Evolutionary conservation across 2,888 invertebrate genomes (phyloP).

Genomic region (Eristalinus aeneus): DNA sequence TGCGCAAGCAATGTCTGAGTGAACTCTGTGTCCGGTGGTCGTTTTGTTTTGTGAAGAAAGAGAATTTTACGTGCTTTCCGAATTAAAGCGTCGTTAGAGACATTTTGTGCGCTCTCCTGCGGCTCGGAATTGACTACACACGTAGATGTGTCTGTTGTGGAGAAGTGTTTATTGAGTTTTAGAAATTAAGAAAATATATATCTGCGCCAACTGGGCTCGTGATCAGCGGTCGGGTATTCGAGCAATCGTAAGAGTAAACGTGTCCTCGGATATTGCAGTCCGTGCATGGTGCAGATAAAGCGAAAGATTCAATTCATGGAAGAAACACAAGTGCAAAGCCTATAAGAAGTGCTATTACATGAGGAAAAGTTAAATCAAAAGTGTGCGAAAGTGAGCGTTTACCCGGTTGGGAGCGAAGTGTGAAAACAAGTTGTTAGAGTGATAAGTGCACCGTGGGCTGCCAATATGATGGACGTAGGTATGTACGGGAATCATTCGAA

Average conservation of each 20-base stretch:
- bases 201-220: conserved; percentile 11
- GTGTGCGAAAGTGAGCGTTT: conserved; percentile 4
- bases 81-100: conserved; percentile 21
- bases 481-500: conserved; percentile 81
- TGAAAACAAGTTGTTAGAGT: conserved; percentile 26
- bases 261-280: conserved; percentile 12
- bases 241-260: conserved; percentile 19
- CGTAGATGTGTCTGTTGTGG: not conserved
- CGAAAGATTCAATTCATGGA: conserved; percentile 8
- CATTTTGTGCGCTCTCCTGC: conserved; percentile 2
- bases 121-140: not conserved
- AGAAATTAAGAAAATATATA: not conserved
- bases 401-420: conserved; percentile 15
- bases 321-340: not conserved
- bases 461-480: conserved; percentile 81
- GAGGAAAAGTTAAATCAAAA: not conserved
- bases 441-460: conserved; percentile 63
- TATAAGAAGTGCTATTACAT: not conserved
- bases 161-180: not conserved
- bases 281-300: conserved; percentile 22
- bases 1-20: conserved; percentile 66
- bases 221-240: conserved; percentile 18
- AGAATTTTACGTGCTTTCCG: conserved; percentile 30
- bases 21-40: conserved; percentile 57
- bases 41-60: conserved; percentile 30